Conservation (phyloP, 2,113 vertebrate species). For the Ameiurus melas region DNA sequence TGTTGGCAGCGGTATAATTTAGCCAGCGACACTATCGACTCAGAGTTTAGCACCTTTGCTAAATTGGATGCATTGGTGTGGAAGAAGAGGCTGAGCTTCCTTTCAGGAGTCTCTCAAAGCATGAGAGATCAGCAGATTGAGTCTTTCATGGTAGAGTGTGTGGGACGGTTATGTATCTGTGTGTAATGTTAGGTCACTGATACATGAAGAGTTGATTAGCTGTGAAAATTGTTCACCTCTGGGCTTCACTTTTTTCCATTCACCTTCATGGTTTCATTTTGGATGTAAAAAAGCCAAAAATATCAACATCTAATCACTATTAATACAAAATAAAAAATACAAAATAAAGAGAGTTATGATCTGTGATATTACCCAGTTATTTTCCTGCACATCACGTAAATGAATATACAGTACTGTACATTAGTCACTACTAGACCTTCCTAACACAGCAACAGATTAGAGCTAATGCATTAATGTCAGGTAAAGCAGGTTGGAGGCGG, state of each 20-base stretch:
- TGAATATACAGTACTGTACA: background rate
- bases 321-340: background rate
- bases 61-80: constrained; percentile 80
- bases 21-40: constrained; percentile 69
- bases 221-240: constrained; percentile 13
- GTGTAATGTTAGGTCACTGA: constrained; percentile 39
- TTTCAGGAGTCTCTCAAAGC: constrained; percentile 56
- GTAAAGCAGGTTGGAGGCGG: too few species aligned
- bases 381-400: background rate
- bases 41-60: constrained; percentile 75
- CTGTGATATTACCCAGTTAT: background rate
- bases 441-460: background rate
- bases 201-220: constrained; percentile 51
- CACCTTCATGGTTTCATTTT: background rate
- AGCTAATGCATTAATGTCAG: background rate
- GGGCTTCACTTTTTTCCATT: constrained; percentile 18
- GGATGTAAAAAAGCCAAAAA: background rate
- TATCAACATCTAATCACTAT: background rate
- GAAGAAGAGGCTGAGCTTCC: constrained; percentile 67
- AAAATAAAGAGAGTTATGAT: background rate
- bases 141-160: constrained; percentile 41
- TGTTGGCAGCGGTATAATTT: constrained; percentile 55
- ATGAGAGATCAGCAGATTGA: constrained; percentile 35
- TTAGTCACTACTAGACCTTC: background rate
- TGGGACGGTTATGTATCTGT: constrained; percentile 41